A percentile compares a stretch with the other conserved stretches of the same genome.
These are phyloP conservation scores for Trissolcus basalis DNA, from an alignment of 1,140 invertebrate genomes.

Conservation along the genomic window DNA sequence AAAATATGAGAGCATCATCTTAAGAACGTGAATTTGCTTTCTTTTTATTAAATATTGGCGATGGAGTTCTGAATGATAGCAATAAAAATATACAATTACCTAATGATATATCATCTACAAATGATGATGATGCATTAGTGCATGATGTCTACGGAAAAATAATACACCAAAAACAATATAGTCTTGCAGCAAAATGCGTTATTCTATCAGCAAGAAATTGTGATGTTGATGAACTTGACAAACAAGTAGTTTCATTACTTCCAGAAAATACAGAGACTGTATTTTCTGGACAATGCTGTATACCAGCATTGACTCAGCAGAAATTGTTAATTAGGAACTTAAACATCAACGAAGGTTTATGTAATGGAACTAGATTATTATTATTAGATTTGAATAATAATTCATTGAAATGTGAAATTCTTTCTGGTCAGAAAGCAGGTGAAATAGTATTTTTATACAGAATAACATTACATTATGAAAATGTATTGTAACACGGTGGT, in stretches of 20 bases:
- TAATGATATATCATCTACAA: neutral
- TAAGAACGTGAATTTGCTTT: neutral
- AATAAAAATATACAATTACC: neutral
- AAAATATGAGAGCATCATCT: slow-evolving; percentile 1
- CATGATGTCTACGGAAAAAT: neutral
- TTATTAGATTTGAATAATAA: slow-evolving; percentile 1
- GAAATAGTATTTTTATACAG: neutral
- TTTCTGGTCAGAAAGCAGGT: neutral
- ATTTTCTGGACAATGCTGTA: no score
- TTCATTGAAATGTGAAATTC: neutral
- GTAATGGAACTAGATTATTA: no score
- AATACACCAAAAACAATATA: neutral
- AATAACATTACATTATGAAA: neutral
- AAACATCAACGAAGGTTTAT: no score
- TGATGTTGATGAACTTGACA: neutral
- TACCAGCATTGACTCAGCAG: neutral
- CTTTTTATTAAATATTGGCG: neutral
- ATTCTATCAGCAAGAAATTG: slow-evolving; percentile 1
- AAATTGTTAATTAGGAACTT: neutral
- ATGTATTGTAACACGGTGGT: no score
- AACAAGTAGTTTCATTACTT: slow-evolving; percentile 2
- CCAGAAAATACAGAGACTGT: neutral
- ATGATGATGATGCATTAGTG: neutral
- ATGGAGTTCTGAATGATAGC: neutral
- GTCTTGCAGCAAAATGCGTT: neutral